A percentile compares a stretch with the other conserved stretches of the same genome.
phyloP scores from a whole-genome alignment of 92 coral and sea anemone genomes.

The Galaxea fascicularis region DNA sequence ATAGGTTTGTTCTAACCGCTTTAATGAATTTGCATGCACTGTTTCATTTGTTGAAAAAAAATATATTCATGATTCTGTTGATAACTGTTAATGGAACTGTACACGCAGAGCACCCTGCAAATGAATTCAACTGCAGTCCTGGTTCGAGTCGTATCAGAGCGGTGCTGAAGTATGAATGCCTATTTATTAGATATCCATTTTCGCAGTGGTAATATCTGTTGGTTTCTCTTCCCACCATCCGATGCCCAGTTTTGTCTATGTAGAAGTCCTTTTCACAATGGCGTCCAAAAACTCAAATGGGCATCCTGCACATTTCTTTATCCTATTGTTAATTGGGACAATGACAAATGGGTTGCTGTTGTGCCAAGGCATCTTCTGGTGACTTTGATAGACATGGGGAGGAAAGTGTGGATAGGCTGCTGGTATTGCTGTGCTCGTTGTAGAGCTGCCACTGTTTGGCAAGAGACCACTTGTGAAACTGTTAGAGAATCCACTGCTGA shows the following conservation, averaged over 20 bases:
- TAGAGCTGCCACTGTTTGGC: background rate
- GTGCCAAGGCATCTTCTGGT: constrained; percentile 59
- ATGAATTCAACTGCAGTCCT: constrained; percentile 34
- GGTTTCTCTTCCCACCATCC: constrained; percentile 56
- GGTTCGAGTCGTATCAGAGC: constrained; percentile 21
- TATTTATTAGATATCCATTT: constrained; percentile 51
- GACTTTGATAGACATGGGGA: constrained; percentile 6
- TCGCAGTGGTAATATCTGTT: constrained; percentile 69
- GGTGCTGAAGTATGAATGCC: constrained; percentile 63
- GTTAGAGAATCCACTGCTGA: background rate
- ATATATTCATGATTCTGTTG: constrained; percentile 15
- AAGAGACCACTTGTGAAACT: background rate
- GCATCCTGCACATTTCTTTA: constrained; percentile 71
- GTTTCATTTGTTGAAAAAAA: constrained; percentile 18
- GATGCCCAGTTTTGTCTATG: constrained; percentile 54
- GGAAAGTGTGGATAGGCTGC: constrained; percentile 19
- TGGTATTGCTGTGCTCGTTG: background rate
- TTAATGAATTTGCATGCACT: constrained; percentile 18
- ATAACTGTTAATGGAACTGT: constrained; percentile 32
- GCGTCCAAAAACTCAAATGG: constrained; percentile 62
- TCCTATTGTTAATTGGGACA: constrained; percentile 45
- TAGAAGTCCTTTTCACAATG: constrained; percentile 58
- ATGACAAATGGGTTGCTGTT: constrained; percentile 67
- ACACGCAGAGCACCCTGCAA: constrained; percentile 34
- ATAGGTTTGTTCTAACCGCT: constrained; percentile 33